Evolutionary conservation across 1,140 invertebrate genomes (phyloP).

Genomic region (Cherax destructor): DNA sequence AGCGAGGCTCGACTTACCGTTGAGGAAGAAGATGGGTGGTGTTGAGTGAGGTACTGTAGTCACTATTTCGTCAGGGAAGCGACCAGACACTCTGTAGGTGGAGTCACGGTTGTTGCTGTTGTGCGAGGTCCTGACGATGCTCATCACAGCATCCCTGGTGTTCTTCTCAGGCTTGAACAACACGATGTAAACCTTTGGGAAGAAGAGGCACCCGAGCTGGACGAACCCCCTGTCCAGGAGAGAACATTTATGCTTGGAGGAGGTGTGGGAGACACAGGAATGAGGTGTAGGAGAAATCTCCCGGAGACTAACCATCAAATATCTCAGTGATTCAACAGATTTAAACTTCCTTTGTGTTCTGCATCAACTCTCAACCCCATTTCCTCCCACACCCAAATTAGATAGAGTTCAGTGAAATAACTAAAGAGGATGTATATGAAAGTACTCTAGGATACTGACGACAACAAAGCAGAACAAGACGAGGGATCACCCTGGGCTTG

Average conservation of each 20-base stretch:
- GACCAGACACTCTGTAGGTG: not conserved
- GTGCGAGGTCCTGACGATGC: slow-evolving; percentile 43
- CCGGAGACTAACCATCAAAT: too few species aligned
- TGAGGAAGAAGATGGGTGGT: not conserved
- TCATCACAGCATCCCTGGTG: slow-evolving; percentile 81
- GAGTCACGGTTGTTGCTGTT: not conserved
- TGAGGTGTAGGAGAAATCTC: too few species aligned
- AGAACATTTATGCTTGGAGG: not conserved
- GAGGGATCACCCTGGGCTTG: too few species aligned
- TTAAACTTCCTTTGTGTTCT: too few species aligned
- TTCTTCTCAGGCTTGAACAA: slow-evolving; percentile 83
- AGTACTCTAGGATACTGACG: too few species aligned
- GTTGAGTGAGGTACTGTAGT: not conserved
- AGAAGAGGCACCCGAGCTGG: slow-evolving; percentile 79
- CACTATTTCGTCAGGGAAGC: not conserved
- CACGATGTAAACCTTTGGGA: slow-evolving; percentile 82
- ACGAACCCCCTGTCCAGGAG: slow-evolving; percentile 75
- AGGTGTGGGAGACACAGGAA: too few species aligned
- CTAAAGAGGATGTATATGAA: too few species aligned
- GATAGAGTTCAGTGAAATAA: too few species aligned
- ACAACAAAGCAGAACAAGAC: too few species aligned
- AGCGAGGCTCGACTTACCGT: not conserved
- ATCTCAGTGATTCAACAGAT: too few species aligned
- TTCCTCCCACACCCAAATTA: too few species aligned
- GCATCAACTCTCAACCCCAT: too few species aligned